Conservation (phyloP, 2,888 invertebrate genomes). For the Pycnomerus fuliginosus region DNA sequence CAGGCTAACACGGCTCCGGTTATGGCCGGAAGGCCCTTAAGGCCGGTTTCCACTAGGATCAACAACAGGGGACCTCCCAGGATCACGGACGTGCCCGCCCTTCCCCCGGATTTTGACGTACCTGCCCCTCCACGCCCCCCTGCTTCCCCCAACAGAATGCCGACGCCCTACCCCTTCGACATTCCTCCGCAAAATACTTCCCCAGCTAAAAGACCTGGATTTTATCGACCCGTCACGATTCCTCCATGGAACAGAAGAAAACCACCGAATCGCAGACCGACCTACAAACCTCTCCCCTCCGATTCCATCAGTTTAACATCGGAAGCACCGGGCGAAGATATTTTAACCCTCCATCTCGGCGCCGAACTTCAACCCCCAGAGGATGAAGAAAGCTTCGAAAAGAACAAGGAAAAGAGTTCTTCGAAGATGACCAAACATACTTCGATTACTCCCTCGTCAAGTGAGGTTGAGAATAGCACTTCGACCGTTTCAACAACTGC, state of each 20-base stretch:
- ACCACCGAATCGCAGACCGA: conserved; percentile 51
- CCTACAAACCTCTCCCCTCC: conserved; percentile 63
- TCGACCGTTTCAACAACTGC: conserved; percentile 1
- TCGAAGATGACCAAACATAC: conserved; percentile 46
- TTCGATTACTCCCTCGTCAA: conserved; percentile 8
- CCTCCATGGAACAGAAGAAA: conserved; percentile 63
- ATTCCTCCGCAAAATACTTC: conserved; percentile 61
- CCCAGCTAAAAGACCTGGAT: conserved; percentile 58
- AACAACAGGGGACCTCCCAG: conserved; percentile 89
- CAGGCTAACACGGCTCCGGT: conserved; percentile 69
- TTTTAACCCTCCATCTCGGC: conserved; percentile 48
- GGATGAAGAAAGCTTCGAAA: conserved; percentile 42
- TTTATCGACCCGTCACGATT: conserved; percentile 56
- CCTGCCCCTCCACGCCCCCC: conserved; percentile 55
- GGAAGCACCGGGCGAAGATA: conserved; percentile 47
- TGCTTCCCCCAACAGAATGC: conserved; percentile 56
- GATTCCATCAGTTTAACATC: conserved; percentile 48
- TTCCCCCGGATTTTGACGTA: conserved; percentile 68
- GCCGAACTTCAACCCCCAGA: conserved; percentile 39
- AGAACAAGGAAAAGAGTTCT: conserved; percentile 48
- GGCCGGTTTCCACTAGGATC: conserved; percentile 75
- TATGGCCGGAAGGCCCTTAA: conserved; percentile 59
- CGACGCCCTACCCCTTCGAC: conserved; percentile 77
- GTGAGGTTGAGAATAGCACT: background rate
- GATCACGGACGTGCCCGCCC: conserved; percentile 72